Percentiles rank a stretch among this genome's conserved stretches.
These are phyloP conservation scores for Polymixis flavicincta DNA, from an alignment of 2,888 invertebrate species.

Conservation along the genomic window DNA sequence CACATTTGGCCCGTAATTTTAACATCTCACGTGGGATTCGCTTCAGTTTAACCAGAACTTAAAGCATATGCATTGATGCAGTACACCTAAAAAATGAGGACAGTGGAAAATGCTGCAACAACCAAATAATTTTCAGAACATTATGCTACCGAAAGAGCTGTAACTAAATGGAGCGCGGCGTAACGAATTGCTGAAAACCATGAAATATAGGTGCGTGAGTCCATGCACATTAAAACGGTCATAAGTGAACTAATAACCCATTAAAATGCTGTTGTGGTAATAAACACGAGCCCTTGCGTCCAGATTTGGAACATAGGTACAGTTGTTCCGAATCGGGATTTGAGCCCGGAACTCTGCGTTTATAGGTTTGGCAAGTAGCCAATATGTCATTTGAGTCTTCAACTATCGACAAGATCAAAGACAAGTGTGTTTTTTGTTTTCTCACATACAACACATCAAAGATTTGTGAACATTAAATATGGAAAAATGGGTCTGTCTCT, in stretches of 20 bases:
- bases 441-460: conserved; percentile 7
- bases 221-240: conserved; percentile 22
- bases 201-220: conserved; percentile 16
- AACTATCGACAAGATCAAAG: conserved; percentile 41
- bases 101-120: background rate
- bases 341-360: conserved; percentile 49
- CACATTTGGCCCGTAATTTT: background rate
- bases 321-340: conserved; percentile 43
- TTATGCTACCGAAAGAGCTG: background rate
- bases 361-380: conserved; percentile 44
- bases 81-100: background rate
- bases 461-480: background rate
- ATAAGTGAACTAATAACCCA: conserved; percentile 32
- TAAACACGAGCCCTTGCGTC: conserved; percentile 29
- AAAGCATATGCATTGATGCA: too few relatives aligned
- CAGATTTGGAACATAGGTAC: conserved; percentile 42
- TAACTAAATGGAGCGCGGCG: background rate
- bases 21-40: background rate
- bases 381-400: conserved; percentile 29
- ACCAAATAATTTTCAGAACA: background rate
- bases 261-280: conserved; percentile 14
- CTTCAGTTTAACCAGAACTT: background rate
- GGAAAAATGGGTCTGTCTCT: conserved; percentile 1
- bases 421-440: conserved; percentile 10
- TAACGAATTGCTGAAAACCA: background rate